Conservation (phyloP, 2,113 vertebrate genomes). For the Phylloscopus whistleri region DNA sequence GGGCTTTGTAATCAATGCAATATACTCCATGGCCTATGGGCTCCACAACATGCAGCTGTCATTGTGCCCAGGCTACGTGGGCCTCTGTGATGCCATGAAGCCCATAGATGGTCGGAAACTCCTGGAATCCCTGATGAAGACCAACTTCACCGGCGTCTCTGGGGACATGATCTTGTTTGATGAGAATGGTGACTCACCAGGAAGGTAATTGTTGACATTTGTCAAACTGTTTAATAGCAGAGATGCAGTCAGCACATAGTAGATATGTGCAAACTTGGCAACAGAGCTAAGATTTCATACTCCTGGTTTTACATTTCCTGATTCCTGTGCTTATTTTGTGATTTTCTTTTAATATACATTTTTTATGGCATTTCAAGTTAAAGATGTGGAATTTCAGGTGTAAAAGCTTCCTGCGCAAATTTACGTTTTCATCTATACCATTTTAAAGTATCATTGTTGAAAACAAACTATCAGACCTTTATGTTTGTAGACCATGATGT, state of each 20-base stretch:
- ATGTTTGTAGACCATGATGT: neutral
- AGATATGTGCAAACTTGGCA: neutral
- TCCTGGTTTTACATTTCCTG: neutral
- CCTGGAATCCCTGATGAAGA: conserved; percentile 94
- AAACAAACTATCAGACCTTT: neutral
- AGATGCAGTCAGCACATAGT: rapidly evolving
- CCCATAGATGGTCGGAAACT: conserved; percentile 93
- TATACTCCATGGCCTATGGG: conserved; percentile 97
- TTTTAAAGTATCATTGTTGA: neutral
- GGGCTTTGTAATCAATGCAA: conserved; percentile 98
- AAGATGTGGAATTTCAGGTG: neutral
- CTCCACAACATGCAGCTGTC: conserved; percentile 93
- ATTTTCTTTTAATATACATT: neutral
- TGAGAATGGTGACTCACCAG: conserved; percentile 94
- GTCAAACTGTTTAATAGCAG: neutral
- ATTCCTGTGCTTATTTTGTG: neutral
- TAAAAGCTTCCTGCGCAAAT: neutral
- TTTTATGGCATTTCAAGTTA: neutral
- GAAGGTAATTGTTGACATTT: conserved; percentile 78
- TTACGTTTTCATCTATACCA: neutral
- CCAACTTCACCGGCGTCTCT: conserved; percentile 94
- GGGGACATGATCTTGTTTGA: conserved; percentile 95
- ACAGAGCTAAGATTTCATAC: neutral
- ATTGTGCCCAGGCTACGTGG: conserved; percentile 86
- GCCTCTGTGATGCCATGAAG: conserved; percentile 93